Evolutionary conservation across 2,888 invertebrate species (phyloP).

Genomic region (Aricia artaxerxes): DNA sequence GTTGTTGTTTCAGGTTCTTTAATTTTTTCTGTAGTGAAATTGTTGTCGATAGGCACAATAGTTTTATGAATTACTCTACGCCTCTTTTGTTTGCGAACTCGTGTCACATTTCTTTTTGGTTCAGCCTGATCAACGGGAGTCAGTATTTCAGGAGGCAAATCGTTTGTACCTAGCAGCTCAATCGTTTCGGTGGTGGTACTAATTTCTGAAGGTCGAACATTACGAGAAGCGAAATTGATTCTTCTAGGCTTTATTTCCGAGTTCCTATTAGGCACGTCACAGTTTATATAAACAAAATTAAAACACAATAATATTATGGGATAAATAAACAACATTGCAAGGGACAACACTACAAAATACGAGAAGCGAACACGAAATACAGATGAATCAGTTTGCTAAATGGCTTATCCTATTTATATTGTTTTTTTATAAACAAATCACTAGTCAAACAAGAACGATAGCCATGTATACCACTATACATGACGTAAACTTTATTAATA

Average conservation of each 20-base stretch:
- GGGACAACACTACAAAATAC: constrained; percentile 50
- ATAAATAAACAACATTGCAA: constrained; percentile 40
- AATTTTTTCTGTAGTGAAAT: neutral
- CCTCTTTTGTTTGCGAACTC: constrained; percentile 25
- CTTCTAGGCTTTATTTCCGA: neutral
- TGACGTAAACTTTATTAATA: constrained; percentile 46
- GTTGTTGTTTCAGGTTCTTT: neutral
- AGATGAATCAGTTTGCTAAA: constrained; percentile 55
- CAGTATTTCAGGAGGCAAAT: neutral
- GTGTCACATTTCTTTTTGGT: neutral
- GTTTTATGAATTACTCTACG: constrained; percentile 17
- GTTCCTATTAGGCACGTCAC: neutral
- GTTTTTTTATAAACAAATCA: constrained; percentile 54
- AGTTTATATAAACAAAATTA: neutral
- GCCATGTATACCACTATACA: constrained; percentile 41
- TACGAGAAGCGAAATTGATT: neutral
- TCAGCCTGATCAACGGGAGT: neutral
- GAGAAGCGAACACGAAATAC: constrained; percentile 57
- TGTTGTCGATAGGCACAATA: neutral
- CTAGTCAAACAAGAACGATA: constrained; percentile 63
- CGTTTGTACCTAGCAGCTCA: neutral
- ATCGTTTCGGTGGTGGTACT: neutral
- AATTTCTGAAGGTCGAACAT: neutral
- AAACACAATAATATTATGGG: constrained; percentile 14
- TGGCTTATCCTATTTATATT: constrained; percentile 43